Conservation (phyloP, 2,113 vertebrate species). For the Pipra filicauda region DNA sequence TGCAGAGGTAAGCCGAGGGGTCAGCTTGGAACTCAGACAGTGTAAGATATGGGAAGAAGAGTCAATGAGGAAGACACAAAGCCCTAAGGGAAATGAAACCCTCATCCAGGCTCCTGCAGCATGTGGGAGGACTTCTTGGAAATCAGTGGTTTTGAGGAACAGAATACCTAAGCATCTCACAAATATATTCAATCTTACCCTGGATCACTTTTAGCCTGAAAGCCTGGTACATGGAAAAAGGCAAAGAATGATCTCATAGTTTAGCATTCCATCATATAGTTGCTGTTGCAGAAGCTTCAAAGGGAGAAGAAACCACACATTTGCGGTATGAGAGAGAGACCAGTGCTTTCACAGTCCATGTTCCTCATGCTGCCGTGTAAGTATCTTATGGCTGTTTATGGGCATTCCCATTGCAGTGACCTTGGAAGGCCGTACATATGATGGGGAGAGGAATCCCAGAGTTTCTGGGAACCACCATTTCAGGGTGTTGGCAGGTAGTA, state of each 20-base stretch:
- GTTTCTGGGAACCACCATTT: neutral
- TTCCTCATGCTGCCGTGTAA: neutral
- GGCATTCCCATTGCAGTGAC: neutral
- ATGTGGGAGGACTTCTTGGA: neutral
- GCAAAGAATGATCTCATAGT: neutral
- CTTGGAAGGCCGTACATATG: fast-evolving
- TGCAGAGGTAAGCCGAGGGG: neutral
- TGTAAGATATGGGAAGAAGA: neutral
- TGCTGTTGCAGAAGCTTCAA: neutral
- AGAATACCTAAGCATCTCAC: neutral
- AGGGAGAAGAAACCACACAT: neutral
- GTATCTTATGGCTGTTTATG: fast-evolving
- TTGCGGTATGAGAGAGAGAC: neutral
- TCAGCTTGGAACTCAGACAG: neutral
- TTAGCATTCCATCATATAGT: neutral
- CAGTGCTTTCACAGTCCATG: neutral
- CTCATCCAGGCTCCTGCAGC: neutral
- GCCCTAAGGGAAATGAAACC: neutral
- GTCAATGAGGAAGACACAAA: neutral
- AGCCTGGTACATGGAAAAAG: neutral
- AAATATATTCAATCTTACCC: neutral
- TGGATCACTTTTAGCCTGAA: neutral
- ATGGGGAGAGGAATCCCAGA: neutral
- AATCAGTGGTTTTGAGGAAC: neutral
- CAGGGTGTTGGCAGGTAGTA: neutral